Evolutionary conservation across 1,140 invertebrate genomes (phyloP), one percentile per base, ranked within the genome.

Genomic region (Drosophila pachea): DNA sequence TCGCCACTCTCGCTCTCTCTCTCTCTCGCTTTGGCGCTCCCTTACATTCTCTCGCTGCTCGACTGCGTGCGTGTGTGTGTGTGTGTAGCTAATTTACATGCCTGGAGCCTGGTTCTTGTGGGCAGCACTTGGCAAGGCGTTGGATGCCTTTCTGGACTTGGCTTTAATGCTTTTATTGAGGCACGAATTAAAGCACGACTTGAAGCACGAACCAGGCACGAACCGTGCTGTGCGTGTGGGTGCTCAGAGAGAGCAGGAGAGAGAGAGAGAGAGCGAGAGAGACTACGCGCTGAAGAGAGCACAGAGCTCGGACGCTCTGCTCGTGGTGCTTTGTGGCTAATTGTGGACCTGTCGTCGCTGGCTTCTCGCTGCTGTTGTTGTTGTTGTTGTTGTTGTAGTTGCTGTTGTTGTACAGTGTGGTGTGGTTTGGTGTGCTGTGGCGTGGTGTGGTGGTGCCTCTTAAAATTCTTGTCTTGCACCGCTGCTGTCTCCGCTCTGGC

Each of bases 301-400:
- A 48, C 32, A 38, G n/a, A 42, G 16, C 12, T 35, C 31, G 42
- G 7, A 48, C 48, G 36, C 48, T 35, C 38, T 42, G 40, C 38
- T 40, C 36, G 45, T 12, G 14, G 38, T 54, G 38, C 59, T 47
- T 47, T 50, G 61, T 76, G 59, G 78, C 83, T 83, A 86, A 87
- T 87, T 88, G 84, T 87, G 84, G 84, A 88, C 86, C 86, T 88
- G 86, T 88, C 86, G 84, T 87, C 86, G 74, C 68, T 82, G 73
- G 60, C 68, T 71, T 60, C 61, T 43, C 22, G 22, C 22, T 22
- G 66, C 56, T 55, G 56, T 64, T 71, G 70, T 43, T 76, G 59
- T 71, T 52, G 29, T 14, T 52, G 49, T 36, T 29, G 7, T 7
- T 14, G 54, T 32, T 32, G 42, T 35, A 32, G 53, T 42, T 42